A percentile compares a stretch with the other conserved stretches of the same genome.
Conservation (phyloP, 2,113 vertebrate genomes). For the Notarius lentiginosus region DNA sequence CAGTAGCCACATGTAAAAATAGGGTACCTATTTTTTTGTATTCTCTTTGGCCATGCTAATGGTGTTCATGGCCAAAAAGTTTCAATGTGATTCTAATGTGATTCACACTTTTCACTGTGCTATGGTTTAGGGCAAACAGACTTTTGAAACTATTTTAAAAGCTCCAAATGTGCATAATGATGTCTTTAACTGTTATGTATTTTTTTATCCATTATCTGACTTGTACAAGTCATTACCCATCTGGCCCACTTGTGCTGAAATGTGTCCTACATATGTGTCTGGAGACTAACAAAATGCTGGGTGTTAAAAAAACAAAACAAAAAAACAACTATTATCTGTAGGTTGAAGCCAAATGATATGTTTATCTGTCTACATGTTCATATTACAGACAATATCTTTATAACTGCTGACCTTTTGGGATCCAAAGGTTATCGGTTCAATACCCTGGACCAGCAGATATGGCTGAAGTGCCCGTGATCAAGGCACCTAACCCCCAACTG, state of each 20-base stretch:
- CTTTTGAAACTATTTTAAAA: not conserved
- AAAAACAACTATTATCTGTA: not conserved
- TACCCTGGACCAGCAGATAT: too few relatives aligned
- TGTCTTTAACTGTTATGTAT: slow-evolving; percentile 12
- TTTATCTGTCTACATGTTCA: not conserved
- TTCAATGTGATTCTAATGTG: slow-evolving; percentile 2
- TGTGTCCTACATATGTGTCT: not conserved
- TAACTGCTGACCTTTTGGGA: too few relatives aligned
- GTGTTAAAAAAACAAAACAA: not conserved
- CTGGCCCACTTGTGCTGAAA: not conserved
- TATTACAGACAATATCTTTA: too few relatives aligned
- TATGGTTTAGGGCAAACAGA: not conserved
- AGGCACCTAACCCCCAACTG: too few relatives aligned
- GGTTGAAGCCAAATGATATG: not conserved
- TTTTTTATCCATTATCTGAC: slow-evolving; percentile 17
- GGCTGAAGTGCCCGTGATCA: too few relatives aligned
- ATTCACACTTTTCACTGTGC: not conserved
- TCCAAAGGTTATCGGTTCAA: too few relatives aligned
- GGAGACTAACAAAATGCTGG: too few relatives aligned
- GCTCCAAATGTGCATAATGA: not conserved
- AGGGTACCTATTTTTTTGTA: not conserved
- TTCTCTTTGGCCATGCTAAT: not conserved
- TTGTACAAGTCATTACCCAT: not conserved
- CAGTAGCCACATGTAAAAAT: too few relatives aligned
- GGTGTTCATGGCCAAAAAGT: not conserved